Base-by-base conservation (phyloP, 23 tunicate species). In the Clavelina lepadiformis region DNA sequence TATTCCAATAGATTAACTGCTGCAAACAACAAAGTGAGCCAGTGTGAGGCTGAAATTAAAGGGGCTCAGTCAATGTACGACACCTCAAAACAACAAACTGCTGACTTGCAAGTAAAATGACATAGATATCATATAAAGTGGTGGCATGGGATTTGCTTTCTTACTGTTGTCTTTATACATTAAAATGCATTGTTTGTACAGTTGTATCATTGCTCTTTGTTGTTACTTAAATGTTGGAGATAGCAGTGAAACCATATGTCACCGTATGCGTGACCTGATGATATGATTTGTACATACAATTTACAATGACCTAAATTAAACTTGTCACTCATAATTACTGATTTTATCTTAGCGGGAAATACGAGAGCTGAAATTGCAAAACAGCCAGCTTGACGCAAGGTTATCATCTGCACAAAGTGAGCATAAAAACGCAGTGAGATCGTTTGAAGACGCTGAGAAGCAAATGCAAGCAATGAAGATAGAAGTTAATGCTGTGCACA, bases 401-500 rank as follows among this genome's bases (percentile, higher is more conserved):
- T 27, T 78, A 5, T 58, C 55, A 7, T 31, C 75, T 19, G 80
- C 71, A 28, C 57, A 58, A 3, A 65, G 66, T 22, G 77, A 72
- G 35, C 56, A 58, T 20, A 51, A 26, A 31, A 74, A 75, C n/a
- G 61, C 71, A 1, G 80, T 77, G 24, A 78, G 67, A 57, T 25
- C 61, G 24, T 27, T 26, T 3, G 80, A 86, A 24, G 85, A 78
- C 38, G 22, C 85, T 23, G 60, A 46, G 33, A 78, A 78, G 25
- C 95, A 86, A 62, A 28, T 78, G 51, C 63, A 72, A 35, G 85
- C 85, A 28, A 86, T 86, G 95, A 70, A 82, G 31, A 18, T 78
- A 28, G 95, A 86, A 49, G 44, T 86, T 5, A 86, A 38, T 37
- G 73, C 95, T 1, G 86, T 86, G 15, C 95, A 86, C 64, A 86